phyloP scores from a whole-genome alignment of 2,888 invertebrate species.

The Parascotia fuliginaria region DNA sequence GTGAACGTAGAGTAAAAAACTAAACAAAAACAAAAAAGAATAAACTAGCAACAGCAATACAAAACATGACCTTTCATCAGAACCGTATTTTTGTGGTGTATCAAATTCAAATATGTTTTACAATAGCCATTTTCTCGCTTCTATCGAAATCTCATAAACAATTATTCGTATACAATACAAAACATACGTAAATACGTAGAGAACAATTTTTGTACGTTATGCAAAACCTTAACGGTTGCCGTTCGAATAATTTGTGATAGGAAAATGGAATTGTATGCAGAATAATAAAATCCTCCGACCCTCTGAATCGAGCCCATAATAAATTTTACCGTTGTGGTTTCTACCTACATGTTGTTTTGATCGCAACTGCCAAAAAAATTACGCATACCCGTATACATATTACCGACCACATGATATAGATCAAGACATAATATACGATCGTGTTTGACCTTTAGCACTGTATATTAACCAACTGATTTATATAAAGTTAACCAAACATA shows the following conservation, averaged over 20 bases:
- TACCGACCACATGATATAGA: conserved; percentile 1
- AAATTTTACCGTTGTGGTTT: conserved; percentile 70
- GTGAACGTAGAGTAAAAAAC: background rate
- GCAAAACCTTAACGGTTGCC: conserved; percentile 74
- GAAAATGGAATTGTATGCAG: conserved; percentile 83
- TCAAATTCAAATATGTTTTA: conserved; percentile 13
- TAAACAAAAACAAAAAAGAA: background rate
- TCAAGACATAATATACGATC: background rate
- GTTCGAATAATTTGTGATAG: conserved; percentile 80
- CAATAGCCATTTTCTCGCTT: conserved; percentile 19
- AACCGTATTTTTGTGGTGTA: conserved; percentile 9
- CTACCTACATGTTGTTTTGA: conserved; percentile 58
- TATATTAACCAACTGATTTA: background rate
- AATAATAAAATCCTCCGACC: conserved; percentile 81
- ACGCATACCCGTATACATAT: conserved; percentile 32
- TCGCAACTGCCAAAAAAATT: conserved; percentile 55
- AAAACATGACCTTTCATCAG: conserved; percentile 20
- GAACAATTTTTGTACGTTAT: conserved; percentile 76
- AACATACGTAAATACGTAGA: conserved; percentile 67
- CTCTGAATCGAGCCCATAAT: conserved; percentile 71
- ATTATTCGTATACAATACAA: conserved; percentile 27
- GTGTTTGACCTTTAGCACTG: background rate
- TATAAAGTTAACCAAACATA: too few relatives aligned
- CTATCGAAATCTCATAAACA: conserved; percentile 18
- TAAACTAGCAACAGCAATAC: conserved; percentile 11